Conservation (phyloP, 1,140 invertebrate species). For the Magallana angulata region DNA sequence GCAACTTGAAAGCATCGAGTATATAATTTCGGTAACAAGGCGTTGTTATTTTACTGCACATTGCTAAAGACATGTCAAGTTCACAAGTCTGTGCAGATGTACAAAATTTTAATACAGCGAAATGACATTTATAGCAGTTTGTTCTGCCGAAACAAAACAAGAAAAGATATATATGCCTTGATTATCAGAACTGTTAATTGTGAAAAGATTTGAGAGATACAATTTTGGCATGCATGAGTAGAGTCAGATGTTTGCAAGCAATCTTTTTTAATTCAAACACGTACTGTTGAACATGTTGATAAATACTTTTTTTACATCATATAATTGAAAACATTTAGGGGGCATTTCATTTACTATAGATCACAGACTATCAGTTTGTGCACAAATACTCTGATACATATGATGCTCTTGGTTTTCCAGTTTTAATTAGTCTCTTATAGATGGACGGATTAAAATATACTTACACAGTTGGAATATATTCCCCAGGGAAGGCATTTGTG, state of each 20-base stretch:
- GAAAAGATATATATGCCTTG: not conserved
- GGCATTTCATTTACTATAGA: too few species aligned
- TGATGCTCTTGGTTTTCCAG: not conserved
- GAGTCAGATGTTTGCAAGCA: conserved; percentile 10
- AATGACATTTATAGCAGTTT: not conserved
- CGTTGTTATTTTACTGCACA: not conserved
- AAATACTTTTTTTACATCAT: too few species aligned
- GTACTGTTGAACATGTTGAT: too few species aligned
- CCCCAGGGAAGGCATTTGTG: conserved; percentile 97
- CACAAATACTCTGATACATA: too few species aligned
- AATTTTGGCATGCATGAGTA: conserved; percentile 1
- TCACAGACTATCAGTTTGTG: too few species aligned
- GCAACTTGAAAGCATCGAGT: not conserved
- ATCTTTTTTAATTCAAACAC: not conserved
- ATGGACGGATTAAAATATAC: conserved; percentile 71
- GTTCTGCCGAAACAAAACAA: not conserved
- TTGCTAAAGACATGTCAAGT: not conserved
- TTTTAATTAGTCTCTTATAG: not conserved
- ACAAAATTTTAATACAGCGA: not conserved
- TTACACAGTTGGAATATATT: conserved; percentile 96
- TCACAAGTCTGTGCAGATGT: conserved; percentile 1
- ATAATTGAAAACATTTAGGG: too few species aligned
- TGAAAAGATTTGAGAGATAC: conserved; percentile 12
- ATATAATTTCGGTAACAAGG: not conserved
- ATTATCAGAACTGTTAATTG: conserved; percentile 17